Evolutionary conservation across 2,113 vertebrate genomes (phyloP).

Genomic region (Leuciscus idus): DNA sequence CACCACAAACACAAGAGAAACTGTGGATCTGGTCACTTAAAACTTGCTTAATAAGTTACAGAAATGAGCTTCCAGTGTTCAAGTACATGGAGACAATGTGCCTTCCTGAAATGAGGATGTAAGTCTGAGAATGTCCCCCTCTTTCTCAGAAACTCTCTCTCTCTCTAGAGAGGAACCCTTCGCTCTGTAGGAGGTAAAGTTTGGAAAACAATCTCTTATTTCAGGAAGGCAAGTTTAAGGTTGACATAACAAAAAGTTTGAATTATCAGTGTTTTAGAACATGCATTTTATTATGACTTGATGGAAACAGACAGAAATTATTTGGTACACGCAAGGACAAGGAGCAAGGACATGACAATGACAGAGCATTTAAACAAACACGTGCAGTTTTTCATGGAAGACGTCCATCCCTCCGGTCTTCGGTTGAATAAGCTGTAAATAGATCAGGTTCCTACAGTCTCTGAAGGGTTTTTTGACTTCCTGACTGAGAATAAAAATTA

Average conservation of each 20-base stretch:
- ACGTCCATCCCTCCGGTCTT: background rate
- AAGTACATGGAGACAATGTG: conserved; percentile 7
- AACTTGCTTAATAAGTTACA: background rate
- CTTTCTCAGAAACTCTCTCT: conserved; percentile 21
- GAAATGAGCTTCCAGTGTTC: background rate
- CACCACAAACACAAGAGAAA: background rate
- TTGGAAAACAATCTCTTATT: conserved; percentile 27
- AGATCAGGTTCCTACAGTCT: conserved; percentile 59
- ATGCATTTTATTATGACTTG: background rate
- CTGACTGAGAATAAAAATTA: conserved; percentile 61
- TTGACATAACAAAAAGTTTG: conserved; percentile 2
- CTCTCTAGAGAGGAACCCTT: background rate
- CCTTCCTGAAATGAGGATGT: conserved; percentile 1
- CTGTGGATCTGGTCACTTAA: background rate
- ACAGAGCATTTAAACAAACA: conserved; percentile 1
- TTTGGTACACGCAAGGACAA: background rate
- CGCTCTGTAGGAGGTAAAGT: conserved; percentile 31
- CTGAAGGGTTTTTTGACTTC: conserved; percentile 54
- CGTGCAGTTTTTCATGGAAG: background rate
- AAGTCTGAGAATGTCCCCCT: background rate
- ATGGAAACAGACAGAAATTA: background rate
- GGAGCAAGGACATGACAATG: background rate
- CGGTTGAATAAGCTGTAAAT: conserved; percentile 63
- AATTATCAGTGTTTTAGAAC: background rate
- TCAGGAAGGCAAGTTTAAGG: conserved; percentile 28